Evolutionary conservation across 2,888 invertebrate genomes (phyloP), one percentile per base, ranked within the genome.

Genomic region (Rambutsinella grinnellia): DNA sequence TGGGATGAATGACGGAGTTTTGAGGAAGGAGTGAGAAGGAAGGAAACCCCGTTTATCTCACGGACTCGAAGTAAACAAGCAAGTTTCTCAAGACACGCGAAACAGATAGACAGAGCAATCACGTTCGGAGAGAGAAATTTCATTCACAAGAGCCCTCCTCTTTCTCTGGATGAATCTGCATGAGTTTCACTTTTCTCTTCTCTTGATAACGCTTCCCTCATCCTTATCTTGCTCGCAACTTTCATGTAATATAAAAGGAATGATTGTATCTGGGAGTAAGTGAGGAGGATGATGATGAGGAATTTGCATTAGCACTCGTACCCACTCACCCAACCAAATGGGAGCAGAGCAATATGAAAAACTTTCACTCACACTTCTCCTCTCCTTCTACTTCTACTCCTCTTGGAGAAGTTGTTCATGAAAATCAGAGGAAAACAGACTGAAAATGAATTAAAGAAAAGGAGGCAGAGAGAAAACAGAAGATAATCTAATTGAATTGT

Each of bases 401-500:
- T n/a, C n/a, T 44, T 13, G 44, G 6, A 10, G 44, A 44, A 44
- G 44, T 13, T 44, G 44, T 44, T 10, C 44, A 44, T 44, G 44
- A 13, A 6, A 10, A 13, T 44, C n/a, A n/a, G n/a, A n/a, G n/a
- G n/a, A n/a, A n/a, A n/a, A n/a, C 54, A 54, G 28, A 23, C 13
- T 8, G 54, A 54, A 27, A 65, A 65, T 65, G 65, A 65, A 54
- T 65, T 47, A 62, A 21, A 17, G 27, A 19, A 44, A 23, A 60
- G 21, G 26, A 60, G 62, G 51, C n/a, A 51, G 49, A 62, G 54
- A n/a, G 23, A 65, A 56, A 63, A 27, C 51, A 27, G 28, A 49
- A 8, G 63, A 63, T 63, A 63, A 66, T 66, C 66, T 66, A 66
- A 66, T 66, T 66, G 66, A 66, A 66, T 46, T 56, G 56, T 26